These are phyloP conservation scores for Pachymerium ferrugineum DNA, from an alignment of 2,888 invertebrate species.

Conservation along the genomic window DNA sequence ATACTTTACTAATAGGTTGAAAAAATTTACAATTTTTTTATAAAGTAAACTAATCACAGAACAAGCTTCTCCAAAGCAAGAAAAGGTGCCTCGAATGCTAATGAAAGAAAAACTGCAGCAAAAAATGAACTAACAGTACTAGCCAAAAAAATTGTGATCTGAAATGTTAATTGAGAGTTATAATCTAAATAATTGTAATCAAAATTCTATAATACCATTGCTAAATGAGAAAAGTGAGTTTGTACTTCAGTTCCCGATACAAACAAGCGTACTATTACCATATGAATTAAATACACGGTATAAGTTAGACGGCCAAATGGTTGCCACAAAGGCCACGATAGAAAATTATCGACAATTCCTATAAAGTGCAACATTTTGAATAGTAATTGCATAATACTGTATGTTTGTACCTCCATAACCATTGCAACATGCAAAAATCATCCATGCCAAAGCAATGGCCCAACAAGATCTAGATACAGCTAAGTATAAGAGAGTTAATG, in stretches of 20 bases:
- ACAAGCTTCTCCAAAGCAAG: neutral
- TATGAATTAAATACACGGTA: neutral
- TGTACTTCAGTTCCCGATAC: neutral
- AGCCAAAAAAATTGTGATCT: neutral
- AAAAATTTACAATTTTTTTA: too few relatives aligned
- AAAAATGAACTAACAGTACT: neutral
- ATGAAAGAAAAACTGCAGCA: neutral
- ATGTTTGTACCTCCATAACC: slow-evolving; percentile 49
- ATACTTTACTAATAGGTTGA: too few relatives aligned
- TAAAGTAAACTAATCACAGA: too few relatives aligned
- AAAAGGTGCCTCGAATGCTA: slow-evolving; percentile 28
- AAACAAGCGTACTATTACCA: neutral
- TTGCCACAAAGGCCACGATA: slow-evolving; percentile 20
- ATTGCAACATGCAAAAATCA: slow-evolving; percentile 52
- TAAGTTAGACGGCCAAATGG: slow-evolving; percentile 26
- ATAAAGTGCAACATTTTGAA: neutral
- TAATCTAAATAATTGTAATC: neutral
- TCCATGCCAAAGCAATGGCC: slow-evolving; percentile 52
- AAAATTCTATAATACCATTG: neutral
- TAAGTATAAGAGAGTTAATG: slow-evolving; percentile 44
- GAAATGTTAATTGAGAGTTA: neutral
- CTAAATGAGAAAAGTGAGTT: neutral
- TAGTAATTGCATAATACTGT: neutral
- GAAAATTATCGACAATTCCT: slow-evolving; percentile 2
- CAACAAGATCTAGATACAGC: slow-evolving; percentile 50